These are phyloP conservation scores for Neuroscelio doddi DNA, from an alignment of 2,888 invertebrate species.

Conservation along the genomic window DNA sequence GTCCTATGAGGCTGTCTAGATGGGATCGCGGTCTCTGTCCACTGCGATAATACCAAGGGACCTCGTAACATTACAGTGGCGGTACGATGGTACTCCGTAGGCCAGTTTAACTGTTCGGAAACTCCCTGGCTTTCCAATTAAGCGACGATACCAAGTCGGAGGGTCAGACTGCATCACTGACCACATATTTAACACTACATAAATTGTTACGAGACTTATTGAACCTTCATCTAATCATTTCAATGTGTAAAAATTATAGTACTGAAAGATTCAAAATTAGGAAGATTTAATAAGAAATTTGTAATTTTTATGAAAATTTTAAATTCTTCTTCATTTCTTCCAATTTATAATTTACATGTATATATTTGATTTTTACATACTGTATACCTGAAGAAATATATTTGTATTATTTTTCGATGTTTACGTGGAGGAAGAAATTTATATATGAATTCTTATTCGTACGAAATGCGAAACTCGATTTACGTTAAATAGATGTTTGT, in stretches of 20 bases:
- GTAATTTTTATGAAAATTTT: too few species aligned
- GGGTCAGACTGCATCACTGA: constrained; percentile 61
- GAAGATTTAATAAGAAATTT: too few species aligned
- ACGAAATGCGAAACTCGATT: too few species aligned
- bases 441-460: too few species aligned
- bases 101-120: constrained; percentile 72
- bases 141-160: constrained; percentile 65
- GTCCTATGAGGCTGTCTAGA: constrained; percentile 41
- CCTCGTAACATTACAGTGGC: constrained; percentile 52
- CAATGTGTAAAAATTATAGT: constrained; percentile 49
- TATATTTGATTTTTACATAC: too few species aligned
- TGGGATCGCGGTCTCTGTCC: constrained; percentile 50
- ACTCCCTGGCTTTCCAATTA: constrained; percentile 71
- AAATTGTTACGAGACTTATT: constrained; percentile 66
- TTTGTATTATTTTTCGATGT: too few species aligned
- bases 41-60: constrained; percentile 56
- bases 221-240: constrained; percentile 66
- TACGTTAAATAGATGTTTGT: too few species aligned
- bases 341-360: too few species aligned
- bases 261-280: too few species aligned
- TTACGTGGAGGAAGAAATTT: too few species aligned
- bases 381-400: too few species aligned
- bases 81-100: constrained; percentile 63
- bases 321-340: too few species aligned
- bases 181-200: constrained; percentile 72